A percentile compares a stretch with the other conserved stretches of the same genome.
phyloP scores from a whole-genome alignment of 2,797 vertebrate species.

The Characodon lateralis region DNA sequence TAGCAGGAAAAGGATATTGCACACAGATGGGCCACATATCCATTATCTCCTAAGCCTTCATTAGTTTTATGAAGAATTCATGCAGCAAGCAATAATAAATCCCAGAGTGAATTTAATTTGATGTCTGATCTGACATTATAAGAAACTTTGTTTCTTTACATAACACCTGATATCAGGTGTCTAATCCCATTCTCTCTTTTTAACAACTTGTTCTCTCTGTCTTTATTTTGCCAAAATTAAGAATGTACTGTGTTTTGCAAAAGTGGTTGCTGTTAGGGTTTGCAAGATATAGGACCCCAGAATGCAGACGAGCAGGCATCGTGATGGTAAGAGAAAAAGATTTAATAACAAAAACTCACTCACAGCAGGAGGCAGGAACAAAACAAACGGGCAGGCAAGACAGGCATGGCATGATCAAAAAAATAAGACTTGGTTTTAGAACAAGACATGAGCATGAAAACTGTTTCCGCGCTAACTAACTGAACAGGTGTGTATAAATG shows the following conservation, averaged over 20 bases:
- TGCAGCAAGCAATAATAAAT: constrained; percentile 29
- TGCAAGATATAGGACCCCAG: too few species aligned
- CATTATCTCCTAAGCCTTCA: constrained; percentile 36
- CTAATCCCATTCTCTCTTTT: neutral
- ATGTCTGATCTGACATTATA: constrained; percentile 19
- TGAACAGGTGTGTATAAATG: too few species aligned
- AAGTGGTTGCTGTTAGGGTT: too few species aligned
- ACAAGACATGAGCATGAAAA: too few species aligned
- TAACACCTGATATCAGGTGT: constrained; percentile 5
- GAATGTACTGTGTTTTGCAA: neutral
- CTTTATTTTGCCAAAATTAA: neutral
- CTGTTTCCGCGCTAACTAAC: too few species aligned
- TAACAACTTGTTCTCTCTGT: neutral
- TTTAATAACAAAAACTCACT: too few species aligned
- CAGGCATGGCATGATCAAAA: too few species aligned
- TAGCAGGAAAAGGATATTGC: constrained; percentile 53
- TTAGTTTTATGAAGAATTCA: constrained; percentile 50
- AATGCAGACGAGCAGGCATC: too few species aligned
- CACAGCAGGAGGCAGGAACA: too few species aligned
- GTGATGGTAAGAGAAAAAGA: too few species aligned
- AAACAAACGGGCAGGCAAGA: too few species aligned
- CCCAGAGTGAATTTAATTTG: constrained; percentile 34
- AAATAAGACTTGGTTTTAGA: too few species aligned
- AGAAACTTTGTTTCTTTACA: constrained; percentile 17
- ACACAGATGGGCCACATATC: constrained; percentile 32